phyloP scores from a whole-genome alignment of 1,140 invertebrate species.

The Drosophila tristis region DNA sequence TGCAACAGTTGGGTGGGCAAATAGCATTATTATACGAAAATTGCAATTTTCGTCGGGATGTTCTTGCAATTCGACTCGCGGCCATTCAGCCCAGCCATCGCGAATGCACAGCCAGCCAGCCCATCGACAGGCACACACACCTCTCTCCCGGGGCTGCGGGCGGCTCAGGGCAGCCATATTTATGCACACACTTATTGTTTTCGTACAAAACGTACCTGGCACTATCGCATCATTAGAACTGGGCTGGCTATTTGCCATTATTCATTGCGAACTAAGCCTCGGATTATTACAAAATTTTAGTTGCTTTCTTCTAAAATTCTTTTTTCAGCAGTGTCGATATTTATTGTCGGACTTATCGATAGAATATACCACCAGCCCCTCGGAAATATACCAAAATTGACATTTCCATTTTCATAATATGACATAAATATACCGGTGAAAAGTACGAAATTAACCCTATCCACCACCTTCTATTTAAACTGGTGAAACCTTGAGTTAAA shows the following conservation, averaged over 20 bases:
- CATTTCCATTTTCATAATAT: neutral
- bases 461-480: neutral
- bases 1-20: conserved; percentile 69
- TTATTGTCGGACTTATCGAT: neutral
- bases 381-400: neutral
- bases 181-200: conserved; percentile 18
- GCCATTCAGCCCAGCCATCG: conserved; percentile 34
- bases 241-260: conserved; percentile 75
- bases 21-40: conserved; percentile 61
- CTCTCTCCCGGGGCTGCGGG: conserved; percentile 13
- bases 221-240: conserved; percentile 73
- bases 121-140: conserved; percentile 44
- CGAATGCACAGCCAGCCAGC: conserved; percentile 27
- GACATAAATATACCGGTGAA: too few species aligned
- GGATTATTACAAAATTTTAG: conserved; percentile 71
- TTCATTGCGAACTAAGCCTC: conserved; percentile 68
- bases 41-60: conserved; percentile 44
- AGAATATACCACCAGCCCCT: too few species aligned
- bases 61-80: conserved; percentile 49
- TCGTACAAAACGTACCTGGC: conserved; percentile 63
- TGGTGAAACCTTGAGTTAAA: too few species aligned
- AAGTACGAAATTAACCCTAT: neutral
- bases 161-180: conserved; percentile 23
- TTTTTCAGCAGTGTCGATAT: conserved; percentile 60
- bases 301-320: conserved; percentile 74